phyloP scores from a whole-genome alignment of 2,888 invertebrate genomes.

The Anarsia innoxiella region DNA sequence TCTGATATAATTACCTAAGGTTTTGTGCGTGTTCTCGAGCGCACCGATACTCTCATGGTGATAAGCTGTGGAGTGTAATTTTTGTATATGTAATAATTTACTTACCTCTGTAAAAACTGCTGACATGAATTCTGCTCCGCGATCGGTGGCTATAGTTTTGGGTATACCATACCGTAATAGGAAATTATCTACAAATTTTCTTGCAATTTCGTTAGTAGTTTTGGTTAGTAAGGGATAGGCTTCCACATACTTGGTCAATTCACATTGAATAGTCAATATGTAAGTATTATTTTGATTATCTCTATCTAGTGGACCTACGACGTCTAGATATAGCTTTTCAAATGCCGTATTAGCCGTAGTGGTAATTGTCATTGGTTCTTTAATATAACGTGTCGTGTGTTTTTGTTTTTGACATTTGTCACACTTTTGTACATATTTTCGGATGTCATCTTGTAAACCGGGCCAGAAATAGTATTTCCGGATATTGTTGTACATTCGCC shows the following conservation, averaged over 20 bases:
- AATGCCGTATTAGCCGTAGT: slow-evolving; percentile 13
- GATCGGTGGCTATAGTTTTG: slow-evolving; percentile 14
- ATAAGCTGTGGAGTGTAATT: slow-evolving; percentile 18
- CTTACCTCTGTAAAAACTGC: slow-evolving; percentile 18
- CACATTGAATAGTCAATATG: slow-evolving; percentile 9
- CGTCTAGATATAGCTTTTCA: slow-evolving; percentile 14
- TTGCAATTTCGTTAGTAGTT: slow-evolving; percentile 10
- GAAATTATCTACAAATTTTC: slow-evolving; percentile 14
- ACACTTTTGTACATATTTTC: slow-evolving; percentile 14
- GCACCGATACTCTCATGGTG: slow-evolving; percentile 13
- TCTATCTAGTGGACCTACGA: slow-evolving; percentile 7
- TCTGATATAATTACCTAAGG: slow-evolving; percentile 11
- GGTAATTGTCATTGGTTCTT: slow-evolving; percentile 12
- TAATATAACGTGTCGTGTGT: slow-evolving; percentile 6
- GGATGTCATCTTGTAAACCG: slow-evolving; percentile 16
- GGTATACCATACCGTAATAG: slow-evolving; percentile 17
- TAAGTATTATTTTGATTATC: slow-evolving; percentile 9
- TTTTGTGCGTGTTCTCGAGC: slow-evolving; percentile 15
- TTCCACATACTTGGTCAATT: slow-evolving; percentile 11
- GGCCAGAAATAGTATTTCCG: slow-evolving; percentile 20
- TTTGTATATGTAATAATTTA: slow-evolving; percentile 16
- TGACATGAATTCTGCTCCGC: slow-evolving; percentile 16
- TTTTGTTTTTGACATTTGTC: slow-evolving; percentile 16
- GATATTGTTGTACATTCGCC: slow-evolving; percentile 21
- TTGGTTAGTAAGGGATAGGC: slow-evolving; percentile 15